Evolutionary conservation across 2,797 vertebrate species (phyloP).

Genomic region (Petrocephalus sullivani): DNA sequence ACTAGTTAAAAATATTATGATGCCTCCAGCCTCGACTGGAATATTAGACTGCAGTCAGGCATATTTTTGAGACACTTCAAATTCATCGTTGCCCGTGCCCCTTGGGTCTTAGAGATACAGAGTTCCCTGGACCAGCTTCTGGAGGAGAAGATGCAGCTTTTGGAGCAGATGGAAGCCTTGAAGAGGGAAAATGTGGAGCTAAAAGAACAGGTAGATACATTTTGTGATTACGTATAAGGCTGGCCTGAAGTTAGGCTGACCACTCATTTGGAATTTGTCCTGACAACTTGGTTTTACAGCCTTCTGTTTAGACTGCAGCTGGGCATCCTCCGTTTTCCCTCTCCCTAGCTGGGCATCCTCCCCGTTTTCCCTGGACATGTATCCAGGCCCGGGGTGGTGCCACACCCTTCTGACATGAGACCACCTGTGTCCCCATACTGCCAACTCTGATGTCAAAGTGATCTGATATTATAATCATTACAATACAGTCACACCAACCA

Average conservation of each 20-base stretch:
- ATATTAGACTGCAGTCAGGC: not conserved
- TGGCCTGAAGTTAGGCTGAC: not conserved
- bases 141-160: slow-evolving; percentile 61
- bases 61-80: not conserved
- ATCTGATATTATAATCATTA: no score
- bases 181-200: slow-evolving; percentile 52
- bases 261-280: not conserved
- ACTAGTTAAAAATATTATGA: not conserved
- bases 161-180: slow-evolving; percentile 55
- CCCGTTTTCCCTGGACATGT: no score
- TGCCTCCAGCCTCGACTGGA: not conserved
- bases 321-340: not conserved
- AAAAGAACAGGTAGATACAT: slow-evolving; percentile 55
- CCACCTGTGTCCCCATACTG: no score
- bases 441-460: no score
- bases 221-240: not conserved
- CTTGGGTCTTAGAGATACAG: slow-evolving; percentile 58
- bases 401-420: no score
- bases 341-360: not conserved
- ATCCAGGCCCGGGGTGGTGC: no score
- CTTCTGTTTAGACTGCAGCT: not conserved
- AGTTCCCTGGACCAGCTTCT: slow-evolving; percentile 57
- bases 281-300: not conserved
- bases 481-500: no score
- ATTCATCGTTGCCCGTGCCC: not conserved